Evolutionary conservation across 2,888 invertebrate genomes (phyloP).

Genomic region (Vanessa cardui): DNA sequence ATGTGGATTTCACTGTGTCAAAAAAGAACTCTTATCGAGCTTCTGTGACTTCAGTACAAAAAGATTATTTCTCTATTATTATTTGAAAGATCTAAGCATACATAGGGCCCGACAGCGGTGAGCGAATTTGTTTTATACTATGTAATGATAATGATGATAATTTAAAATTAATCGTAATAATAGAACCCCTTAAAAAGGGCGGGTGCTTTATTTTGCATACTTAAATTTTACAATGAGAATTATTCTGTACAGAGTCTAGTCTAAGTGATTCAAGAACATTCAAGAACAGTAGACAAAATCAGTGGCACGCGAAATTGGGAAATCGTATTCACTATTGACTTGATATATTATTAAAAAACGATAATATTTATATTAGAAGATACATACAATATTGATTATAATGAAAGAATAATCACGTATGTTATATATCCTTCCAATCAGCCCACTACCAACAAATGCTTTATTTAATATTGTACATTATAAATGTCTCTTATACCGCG

Average conservation of each 20-base stretch:
- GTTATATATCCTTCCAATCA: too few species aligned
- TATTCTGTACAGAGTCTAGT: background rate
- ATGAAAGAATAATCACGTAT: too few species aligned
- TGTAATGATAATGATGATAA: too few species aligned
- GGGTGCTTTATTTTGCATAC: too few species aligned
- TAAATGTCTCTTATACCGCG: background rate
- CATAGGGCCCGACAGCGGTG: too few species aligned
- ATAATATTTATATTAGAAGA: background rate
- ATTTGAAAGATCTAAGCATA: too few species aligned
- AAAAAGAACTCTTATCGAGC: background rate
- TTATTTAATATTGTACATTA: too few species aligned
- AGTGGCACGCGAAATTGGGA: conserved; percentile 21
- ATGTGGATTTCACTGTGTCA: background rate
- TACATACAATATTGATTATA: too few species aligned
- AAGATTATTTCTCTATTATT: background rate
- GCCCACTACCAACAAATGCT: too few species aligned
- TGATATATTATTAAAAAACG: background rate
- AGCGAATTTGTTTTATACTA: too few species aligned
- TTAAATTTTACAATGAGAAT: background rate
- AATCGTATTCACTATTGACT: conserved; percentile 14
- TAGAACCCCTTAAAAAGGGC: too few species aligned
- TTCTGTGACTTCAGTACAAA: background rate
- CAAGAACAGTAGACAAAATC: conserved; percentile 3
- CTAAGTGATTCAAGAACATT: conserved; percentile 5
- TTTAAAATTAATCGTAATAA: too few species aligned